These are phyloP conservation scores for Burhinus oedicnemus DNA, from an alignment of 2,113 vertebrate species.

Conservation along the genomic window DNA sequence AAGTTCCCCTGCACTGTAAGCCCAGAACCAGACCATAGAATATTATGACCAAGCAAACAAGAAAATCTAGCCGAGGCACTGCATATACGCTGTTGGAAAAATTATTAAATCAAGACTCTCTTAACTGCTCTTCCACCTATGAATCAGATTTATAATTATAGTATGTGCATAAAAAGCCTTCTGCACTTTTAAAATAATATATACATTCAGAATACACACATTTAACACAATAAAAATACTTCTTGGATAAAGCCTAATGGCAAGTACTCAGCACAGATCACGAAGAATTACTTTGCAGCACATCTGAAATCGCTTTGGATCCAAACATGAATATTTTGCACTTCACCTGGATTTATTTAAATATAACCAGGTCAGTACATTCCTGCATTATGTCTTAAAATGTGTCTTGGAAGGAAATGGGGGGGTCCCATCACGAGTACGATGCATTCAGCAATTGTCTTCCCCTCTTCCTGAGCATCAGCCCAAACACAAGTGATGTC, in stretches of 20 bases:
- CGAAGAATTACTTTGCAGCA: background rate
- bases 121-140: constrained; percentile 8
- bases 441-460: background rate
- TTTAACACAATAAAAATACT: constrained; percentile 7
- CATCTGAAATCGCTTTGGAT: background rate
- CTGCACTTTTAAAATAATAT: background rate
- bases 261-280: background rate
- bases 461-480: background rate
- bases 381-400: background rate
- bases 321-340: background rate
- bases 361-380: constrained; percentile 8
- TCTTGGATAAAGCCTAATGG: background rate
- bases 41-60: background rate
- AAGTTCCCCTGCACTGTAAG: background rate
- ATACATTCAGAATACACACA: constrained; percentile 1
- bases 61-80: background rate
- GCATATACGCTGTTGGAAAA: background rate
- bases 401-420: background rate
- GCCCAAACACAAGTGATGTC: constrained; percentile 56
- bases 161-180: constrained; percentile 21
- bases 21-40: constrained; percentile 30
- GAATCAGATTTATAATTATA: constrained; percentile 42
- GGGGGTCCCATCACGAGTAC: background rate
- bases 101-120: constrained; percentile 6
- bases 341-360: constrained; percentile 34